Percentiles rank a stretch among this genome's conserved stretches.
Conservation (phyloP, 1,140 invertebrate species). For the Ganaspis sp. region DNA sequence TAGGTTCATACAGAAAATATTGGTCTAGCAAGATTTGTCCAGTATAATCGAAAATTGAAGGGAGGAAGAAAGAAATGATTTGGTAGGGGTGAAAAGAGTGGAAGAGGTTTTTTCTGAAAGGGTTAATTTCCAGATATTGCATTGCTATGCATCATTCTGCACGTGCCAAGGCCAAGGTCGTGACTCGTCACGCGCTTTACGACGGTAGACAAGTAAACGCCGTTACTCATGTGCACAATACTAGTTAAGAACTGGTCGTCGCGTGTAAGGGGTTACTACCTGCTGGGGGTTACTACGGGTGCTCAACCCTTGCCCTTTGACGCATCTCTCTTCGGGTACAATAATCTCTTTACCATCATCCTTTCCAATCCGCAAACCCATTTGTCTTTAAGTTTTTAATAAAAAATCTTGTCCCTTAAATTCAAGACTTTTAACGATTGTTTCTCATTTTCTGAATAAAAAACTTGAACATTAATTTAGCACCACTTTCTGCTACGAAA, state of each 20-base stretch:
- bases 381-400: too few relatives aligned
- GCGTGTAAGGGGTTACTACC: slow-evolving; percentile 31
- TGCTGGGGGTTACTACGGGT: slow-evolving; percentile 45
- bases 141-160: slow-evolving; percentile 13
- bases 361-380: background rate
- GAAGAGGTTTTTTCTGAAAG: background rate
- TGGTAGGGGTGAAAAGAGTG: background rate
- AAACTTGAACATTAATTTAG: too few relatives aligned
- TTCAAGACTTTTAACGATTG: too few relatives aligned
- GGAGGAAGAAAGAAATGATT: background rate
- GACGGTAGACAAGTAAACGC: slow-evolving; percentile 17
- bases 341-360: slow-evolving; percentile 17
- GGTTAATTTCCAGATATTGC: background rate
- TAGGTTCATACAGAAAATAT: too few relatives aligned
- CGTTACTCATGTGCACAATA: background rate
- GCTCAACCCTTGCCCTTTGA: slow-evolving; percentile 46
- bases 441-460: too few relatives aligned
- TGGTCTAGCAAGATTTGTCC: too few relatives aligned
- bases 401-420: too few relatives aligned
- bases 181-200: slow-evolving; percentile 20
- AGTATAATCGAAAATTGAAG: background rate
- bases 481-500: too few relatives aligned
- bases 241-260: slow-evolving; percentile 10
- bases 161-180: slow-evolving; percentile 29
- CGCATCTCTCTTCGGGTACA: background rate